A percentile compares a stretch with the other conserved stretches of the same genome.
phyloP scores from a whole-genome alignment of 2,113 vertebrate species.

The Coryphaenoides rupestris region DNA sequence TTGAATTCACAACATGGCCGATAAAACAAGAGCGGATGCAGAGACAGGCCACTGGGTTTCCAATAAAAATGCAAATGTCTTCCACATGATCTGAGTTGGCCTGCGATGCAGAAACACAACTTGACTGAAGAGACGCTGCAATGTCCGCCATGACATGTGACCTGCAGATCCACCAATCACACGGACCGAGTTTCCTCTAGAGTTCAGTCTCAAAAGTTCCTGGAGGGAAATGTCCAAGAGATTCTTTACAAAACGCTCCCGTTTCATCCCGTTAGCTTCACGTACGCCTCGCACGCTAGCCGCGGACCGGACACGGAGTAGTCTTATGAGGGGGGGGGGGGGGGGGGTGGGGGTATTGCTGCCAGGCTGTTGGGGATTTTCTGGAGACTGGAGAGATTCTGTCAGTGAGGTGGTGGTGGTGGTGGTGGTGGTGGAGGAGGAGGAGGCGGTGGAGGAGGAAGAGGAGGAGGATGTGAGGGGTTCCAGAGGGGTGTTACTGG shows the following conservation, averaged over 20 bases:
- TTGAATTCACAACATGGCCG: conserved; percentile 67
- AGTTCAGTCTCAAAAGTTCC: conserved; percentile 30
- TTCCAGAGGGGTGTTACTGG: conserved; percentile 75
- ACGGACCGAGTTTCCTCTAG: conserved; percentile 35
- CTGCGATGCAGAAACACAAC: conserved; percentile 41
- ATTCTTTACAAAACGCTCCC: conserved; percentile 45
- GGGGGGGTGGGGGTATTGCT: background rate
- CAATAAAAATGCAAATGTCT: conserved; percentile 65
- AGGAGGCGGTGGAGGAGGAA: background rate
- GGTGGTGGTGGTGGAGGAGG: too few relatives aligned
- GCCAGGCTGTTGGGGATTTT: background rate
- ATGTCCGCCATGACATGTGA: conserved; percentile 46
- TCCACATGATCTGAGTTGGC: conserved; percentile 55
- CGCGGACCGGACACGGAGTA: too few relatives aligned
- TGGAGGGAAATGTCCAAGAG: conserved; percentile 32
- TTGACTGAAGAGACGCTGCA: conserved; percentile 38
- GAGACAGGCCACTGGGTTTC: conserved; percentile 51
- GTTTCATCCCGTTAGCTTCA: conserved; percentile 9
- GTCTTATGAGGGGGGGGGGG: conserved; percentile 6
- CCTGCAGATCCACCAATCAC: conserved; percentile 61
- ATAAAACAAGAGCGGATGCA: conserved; percentile 48
- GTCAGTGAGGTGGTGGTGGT: too few relatives aligned
- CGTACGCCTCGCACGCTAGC: too few relatives aligned
- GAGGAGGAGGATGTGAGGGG: background rate
- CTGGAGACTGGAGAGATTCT: too few relatives aligned